phyloP scores from a whole-genome alignment of 2,888 invertebrate genomes.

The Trissoscelio sp. region DNA sequence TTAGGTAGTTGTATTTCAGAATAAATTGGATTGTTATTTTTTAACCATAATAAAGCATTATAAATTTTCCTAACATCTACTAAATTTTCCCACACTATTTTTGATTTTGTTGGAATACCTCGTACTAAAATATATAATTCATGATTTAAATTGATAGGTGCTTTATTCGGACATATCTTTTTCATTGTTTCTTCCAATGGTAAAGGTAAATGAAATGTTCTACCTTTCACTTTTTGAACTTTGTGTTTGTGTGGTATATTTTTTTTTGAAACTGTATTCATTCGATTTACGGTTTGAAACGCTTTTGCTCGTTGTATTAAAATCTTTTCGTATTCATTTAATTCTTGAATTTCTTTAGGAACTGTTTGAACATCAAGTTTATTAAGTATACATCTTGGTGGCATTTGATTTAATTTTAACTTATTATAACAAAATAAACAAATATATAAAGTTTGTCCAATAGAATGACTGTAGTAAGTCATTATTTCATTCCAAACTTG shows the following conservation, averaged over 20 bases:
- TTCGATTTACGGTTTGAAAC: constrained; percentile 75
- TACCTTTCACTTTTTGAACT: constrained; percentile 71
- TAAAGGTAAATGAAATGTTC: constrained; percentile 77
- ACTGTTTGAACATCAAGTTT: constrained; percentile 52
- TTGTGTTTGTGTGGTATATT: constrained; percentile 71
- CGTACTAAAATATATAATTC: constrained; percentile 77
- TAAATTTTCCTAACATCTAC: constrained; percentile 75
- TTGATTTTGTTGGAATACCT: constrained; percentile 72
- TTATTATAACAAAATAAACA: constrained; percentile 66
- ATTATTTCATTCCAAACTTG: no score
- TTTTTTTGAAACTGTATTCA: constrained; percentile 76
- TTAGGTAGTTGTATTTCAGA: constrained; percentile 71
- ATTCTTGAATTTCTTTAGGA: constrained; percentile 62
- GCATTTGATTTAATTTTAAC: constrained; percentile 68
- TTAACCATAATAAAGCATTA: constrained; percentile 71
- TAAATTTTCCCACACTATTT: constrained; percentile 73
- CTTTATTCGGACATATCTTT: constrained; percentile 73
- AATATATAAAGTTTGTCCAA: constrained; percentile 21
- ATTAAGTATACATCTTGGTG: constrained; percentile 73
- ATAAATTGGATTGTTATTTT: constrained; percentile 73
- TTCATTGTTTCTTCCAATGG: constrained; percentile 76
- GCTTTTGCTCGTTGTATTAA: constrained; percentile 76
- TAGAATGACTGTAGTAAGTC: no score
- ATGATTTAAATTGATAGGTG: constrained; percentile 73
- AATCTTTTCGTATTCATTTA: constrained; percentile 64